Evolutionary conservation across 2,113 vertebrate genomes (phyloP), one percentile per base, ranked within the genome.

Genomic region (Hippoglossus stenolepis): DNA sequence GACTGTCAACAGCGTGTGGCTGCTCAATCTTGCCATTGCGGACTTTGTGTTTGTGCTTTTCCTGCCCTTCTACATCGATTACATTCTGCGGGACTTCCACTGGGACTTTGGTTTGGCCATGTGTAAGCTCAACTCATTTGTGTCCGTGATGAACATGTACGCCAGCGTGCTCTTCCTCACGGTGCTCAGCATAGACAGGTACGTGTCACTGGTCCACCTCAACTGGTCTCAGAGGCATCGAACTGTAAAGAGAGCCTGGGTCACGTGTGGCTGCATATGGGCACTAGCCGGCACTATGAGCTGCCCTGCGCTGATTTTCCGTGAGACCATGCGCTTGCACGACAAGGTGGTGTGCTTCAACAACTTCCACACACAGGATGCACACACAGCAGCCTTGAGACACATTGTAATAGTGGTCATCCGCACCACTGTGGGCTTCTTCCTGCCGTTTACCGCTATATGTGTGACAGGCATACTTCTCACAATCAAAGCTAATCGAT

Each of bases 111-210:
- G 97, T 12, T 82, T 87, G 66, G 91, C 85, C 85, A 89, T 98
- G 71, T 99, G 98, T 90, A 99, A 99, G 87, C 88, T 96, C 26
- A 97, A 97, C 91, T 97, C 97, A 0, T 99, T 98, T 71, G 95
- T 97, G 70, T 95, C 95, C 0, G 92, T 96, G 12, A 81, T 98
- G 79, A 99, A 99, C 88, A 98, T 99, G 98, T 98, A 97, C 58
- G 96, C 98, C 77, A 99, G 98, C n/a, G 95, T 99, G 49, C 95
- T 98, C 77, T 99, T 98, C 71, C 92, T 99, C 77, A 98, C 95
- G 0, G 93, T 97, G 65, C 96, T 99, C 89, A 98, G 96, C 76
- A 89, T 99, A 12, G 97, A 98, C 92, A 95, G 96, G 63, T 99
- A 96, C 3, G 70, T 98, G 20, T 95, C 95, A 15, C 82, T 98